Evolutionary conservation across 92 coral and sea anemone species (phyloP), one percentile per base, ranked within the genome.

Genomic region (Zoanthus sansibaricus): DNA sequence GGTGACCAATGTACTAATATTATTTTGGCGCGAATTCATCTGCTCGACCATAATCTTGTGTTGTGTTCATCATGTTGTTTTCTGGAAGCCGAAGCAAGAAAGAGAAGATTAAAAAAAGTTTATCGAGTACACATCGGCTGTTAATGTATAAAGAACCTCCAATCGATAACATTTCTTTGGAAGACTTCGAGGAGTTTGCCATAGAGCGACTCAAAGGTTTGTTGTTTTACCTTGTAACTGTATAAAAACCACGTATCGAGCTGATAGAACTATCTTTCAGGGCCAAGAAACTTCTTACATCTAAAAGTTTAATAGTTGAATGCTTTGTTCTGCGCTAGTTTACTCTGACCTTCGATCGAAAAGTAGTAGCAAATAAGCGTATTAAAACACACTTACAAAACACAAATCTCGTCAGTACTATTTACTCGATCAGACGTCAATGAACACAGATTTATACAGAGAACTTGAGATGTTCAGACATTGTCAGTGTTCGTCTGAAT

Each of bases 71-170:
- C 12, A 94, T 94, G 98, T 76, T 52, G 44, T 83, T 92, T 30
- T 3, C 78, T 14, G 47, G 86, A 10, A 7, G 8, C n/a, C 46
- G 87, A 56, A 66, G 13, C 6, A 76, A 80, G 47, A 78, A 82
- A 71, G 79, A 75, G 25, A 90, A 82, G 20, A 20, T 80, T 14
- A 80, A 17, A 61, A 45, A 80, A 21, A 74, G 66, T 45, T 30
- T 80, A 9, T 66, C 85, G 17, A 80, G 55, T 4, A 64, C 75
- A 20, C 90, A 94, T 75, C 89, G 98, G 76, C 88, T 97, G 82
- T 95, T 95, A 71, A 93, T 93, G 98, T 97, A 97, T 68, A 93
- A 89, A 62, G 73, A 92, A 21, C 99, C 99, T 33, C 99, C 99
- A 45, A 88, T 85, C 32, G 98, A 95, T 75, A 97, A 92, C 83